Conservation (phyloP, 2,797 vertebrate species). For the Eospalax fontanierii region DNA sequence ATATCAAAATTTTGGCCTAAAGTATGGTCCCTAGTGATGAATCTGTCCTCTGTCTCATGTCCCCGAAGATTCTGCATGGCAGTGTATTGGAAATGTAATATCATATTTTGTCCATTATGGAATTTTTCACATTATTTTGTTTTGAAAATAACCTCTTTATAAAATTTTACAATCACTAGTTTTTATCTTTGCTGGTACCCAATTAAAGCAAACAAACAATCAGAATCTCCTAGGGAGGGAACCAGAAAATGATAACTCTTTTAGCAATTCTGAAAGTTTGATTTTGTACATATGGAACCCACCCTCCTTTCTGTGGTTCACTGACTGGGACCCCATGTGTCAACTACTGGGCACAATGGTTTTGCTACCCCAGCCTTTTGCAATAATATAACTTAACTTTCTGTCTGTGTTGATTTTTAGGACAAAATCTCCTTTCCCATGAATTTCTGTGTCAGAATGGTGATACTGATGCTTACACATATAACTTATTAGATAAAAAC, state of each 20-base stretch:
- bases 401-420: background rate
- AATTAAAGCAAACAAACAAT: background rate
- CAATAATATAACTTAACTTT: background rate
- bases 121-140: conserved; percentile 33
- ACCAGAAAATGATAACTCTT: background rate
- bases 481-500: background rate
- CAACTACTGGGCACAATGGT: background rate
- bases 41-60: background rate
- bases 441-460: background rate
- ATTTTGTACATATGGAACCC: background rate
- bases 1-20: conserved; percentile 35
- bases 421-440: background rate
- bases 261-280: background rate
- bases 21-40: background rate
- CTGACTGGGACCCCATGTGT: background rate
- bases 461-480: background rate
- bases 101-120: background rate
- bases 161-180: background rate
- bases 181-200: conserved; percentile 4
- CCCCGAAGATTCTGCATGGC: background rate
- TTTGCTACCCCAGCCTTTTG: background rate
- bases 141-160: background rate
- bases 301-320: background rate
- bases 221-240: background rate
- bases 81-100: conserved; percentile 56